phyloP scores from a whole-genome alignment of 2,888 invertebrate genomes.

The Gnatocerus cornutus region DNA sequence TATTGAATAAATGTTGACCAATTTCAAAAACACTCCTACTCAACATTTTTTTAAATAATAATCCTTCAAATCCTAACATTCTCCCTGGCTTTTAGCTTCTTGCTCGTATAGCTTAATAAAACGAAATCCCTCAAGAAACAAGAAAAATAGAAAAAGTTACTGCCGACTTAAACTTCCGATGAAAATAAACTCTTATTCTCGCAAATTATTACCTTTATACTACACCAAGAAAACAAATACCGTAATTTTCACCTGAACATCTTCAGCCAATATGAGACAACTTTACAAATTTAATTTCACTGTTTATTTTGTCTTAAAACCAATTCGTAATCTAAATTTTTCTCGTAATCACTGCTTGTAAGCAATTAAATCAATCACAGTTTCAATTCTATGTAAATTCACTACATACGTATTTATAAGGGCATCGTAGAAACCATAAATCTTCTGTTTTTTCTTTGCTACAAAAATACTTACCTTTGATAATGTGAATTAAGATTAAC shows the following conservation, averaged over 20 bases:
- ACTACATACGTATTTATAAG: background rate
- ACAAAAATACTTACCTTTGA: conserved; percentile 14
- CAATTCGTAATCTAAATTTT: too few species aligned
- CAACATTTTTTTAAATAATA: conserved; percentile 22
- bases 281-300: too few species aligned
- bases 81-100: background rate
- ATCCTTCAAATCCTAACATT: conserved; percentile 20
- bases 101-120: conserved; percentile 53
- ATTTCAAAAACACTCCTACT: conserved; percentile 6
- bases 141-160: conserved; percentile 51
- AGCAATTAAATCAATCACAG: too few species aligned
- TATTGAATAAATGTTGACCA: conserved; percentile 33
- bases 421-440: conserved; percentile 7
- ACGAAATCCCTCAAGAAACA: conserved; percentile 51
- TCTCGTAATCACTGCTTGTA: too few species aligned
- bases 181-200: conserved; percentile 33
- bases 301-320: too few species aligned
- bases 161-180: conserved; percentile 35
- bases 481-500: conserved; percentile 22
- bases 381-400: background rate
- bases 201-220: conserved; percentile 21
- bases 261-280: too few species aligned
- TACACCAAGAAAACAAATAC: conserved; percentile 10
- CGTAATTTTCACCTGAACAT: too few species aligned
- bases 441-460: conserved; percentile 11